These are phyloP conservation scores for Phaethon lepturus DNA, from an alignment of 2,113 vertebrate genomes.

Conservation along the genomic window DNA sequence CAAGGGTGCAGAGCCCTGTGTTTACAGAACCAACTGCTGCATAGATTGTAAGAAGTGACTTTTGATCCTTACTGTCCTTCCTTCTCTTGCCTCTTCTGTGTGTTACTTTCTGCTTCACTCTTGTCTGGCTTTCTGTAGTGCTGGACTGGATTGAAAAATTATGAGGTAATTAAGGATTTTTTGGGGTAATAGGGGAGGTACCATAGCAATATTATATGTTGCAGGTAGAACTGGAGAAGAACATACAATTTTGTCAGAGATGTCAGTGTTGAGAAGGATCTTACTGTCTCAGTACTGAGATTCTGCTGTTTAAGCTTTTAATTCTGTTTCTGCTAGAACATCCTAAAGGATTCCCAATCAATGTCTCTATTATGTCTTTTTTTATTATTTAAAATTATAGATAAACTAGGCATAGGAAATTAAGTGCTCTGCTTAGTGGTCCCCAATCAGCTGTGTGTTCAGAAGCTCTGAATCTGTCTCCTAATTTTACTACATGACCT, in stretches of 20 bases:
- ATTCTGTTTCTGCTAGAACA: background rate
- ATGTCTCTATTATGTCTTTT: background rate
- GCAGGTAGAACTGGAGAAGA: background rate
- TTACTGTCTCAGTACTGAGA: background rate
- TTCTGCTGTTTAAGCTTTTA: background rate
- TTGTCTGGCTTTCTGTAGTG: background rate
- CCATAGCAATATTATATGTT: background rate
- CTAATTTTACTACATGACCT: background rate
- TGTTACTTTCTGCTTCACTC: background rate
- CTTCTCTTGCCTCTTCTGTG: background rate
- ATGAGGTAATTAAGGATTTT: background rate
- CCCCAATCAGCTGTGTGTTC: background rate
- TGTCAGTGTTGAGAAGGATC: background rate
- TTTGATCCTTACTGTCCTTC: background rate
- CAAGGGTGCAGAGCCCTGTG: background rate
- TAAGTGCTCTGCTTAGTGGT: background rate
- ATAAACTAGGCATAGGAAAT: background rate
- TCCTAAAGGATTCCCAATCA: background rate
- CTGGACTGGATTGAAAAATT: background rate
- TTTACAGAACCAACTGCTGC: background rate
- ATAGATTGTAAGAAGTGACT: background rate
- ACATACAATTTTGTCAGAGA: background rate
- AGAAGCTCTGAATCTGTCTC: background rate
- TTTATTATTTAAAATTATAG: background rate
- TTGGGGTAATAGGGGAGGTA: background rate